phyloP scores from a whole-genome alignment of 2,113 vertebrate species.

The Sinocyclocheilus rhinocerous region DNA sequence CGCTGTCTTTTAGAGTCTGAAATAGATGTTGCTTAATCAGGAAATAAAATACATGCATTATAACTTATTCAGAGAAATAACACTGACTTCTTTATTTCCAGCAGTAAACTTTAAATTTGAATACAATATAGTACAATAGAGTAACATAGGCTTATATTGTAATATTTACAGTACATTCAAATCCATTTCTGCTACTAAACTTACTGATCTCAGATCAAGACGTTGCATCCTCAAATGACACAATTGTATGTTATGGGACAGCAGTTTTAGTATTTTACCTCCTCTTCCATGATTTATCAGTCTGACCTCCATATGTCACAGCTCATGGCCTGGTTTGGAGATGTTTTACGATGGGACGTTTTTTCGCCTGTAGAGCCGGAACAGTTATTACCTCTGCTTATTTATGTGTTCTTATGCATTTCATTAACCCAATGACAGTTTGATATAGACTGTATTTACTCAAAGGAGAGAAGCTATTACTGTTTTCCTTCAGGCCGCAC shows the following conservation, averaged over 20 bases:
- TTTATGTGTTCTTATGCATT: constrained; percentile 18
- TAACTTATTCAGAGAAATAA: too few relatives aligned
- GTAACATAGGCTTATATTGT: too few relatives aligned
- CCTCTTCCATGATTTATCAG: constrained; percentile 38
- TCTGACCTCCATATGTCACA: constrained; percentile 42
- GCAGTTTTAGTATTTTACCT: constrained; percentile 12
- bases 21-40: too few relatives aligned
- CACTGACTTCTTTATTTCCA: too few relatives aligned
- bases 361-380: not conserved
- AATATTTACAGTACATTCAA: too few relatives aligned
- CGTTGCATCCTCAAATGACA: not conserved
- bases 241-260: not conserved
- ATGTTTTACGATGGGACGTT: not conserved
- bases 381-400: not conserved
- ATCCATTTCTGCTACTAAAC: too few relatives aligned
- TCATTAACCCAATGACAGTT: constrained; percentile 12
- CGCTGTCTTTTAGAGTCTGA: too few relatives aligned
- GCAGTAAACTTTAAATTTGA: too few relatives aligned
- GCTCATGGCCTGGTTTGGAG: constrained; percentile 9
- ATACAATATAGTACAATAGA: too few relatives aligned
- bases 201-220: not conserved
- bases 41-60: too few relatives aligned
- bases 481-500: not conserved
- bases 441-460: constrained; percentile 11
- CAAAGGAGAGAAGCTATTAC: constrained; percentile 11